phyloP scores from a whole-genome alignment of 2,797 vertebrate genomes.

The Adelosebastes latens region DNA sequence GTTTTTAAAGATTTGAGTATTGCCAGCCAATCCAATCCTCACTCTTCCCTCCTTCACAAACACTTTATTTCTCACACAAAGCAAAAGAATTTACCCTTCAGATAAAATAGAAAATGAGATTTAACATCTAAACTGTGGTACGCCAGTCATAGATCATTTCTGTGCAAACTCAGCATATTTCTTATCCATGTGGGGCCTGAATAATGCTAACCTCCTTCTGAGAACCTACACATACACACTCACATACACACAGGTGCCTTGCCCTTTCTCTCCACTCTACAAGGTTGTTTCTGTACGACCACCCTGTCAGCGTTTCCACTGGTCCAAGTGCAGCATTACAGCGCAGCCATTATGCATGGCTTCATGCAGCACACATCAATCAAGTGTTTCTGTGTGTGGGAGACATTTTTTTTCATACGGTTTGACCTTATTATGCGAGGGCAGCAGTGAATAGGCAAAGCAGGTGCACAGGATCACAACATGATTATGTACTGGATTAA shows the following conservation, averaged over 20 bases:
- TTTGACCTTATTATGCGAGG: slow-evolving; percentile 37
- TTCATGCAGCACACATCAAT: slow-evolving; percentile 24
- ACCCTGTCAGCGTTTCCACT: slow-evolving; percentile 36
- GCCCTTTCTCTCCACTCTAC: background rate
- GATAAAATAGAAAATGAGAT: background rate
- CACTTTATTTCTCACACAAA: background rate
- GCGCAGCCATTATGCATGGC: slow-evolving; percentile 18
- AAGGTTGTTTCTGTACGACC: slow-evolving; percentile 37
- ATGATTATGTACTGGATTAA: slow-evolving; percentile 44
- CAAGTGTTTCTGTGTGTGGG: background rate
- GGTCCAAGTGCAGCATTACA: slow-evolving; percentile 17
- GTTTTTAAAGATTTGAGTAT: background rate
- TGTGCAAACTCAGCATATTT: slow-evolving; percentile 49
- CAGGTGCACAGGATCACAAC: slow-evolving; percentile 15
- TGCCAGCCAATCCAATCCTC: background rate
- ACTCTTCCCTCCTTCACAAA: background rate
- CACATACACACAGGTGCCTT: slow-evolving; percentile 16
- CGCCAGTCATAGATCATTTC: slow-evolving; percentile 39
- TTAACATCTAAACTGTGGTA: slow-evolving; percentile 10
- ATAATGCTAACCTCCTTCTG: slow-evolving; percentile 44
- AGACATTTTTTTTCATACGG: background rate
- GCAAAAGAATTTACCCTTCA: background rate
- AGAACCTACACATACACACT: slow-evolving; percentile 25
- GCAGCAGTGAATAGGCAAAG: slow-evolving; percentile 10
- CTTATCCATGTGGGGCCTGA: slow-evolving; percentile 16